Percentiles rank a stretch among this genome's conserved stretches.
Evolutionary conservation across 2,113 vertebrate genomes (phyloP).

Genomic region (Reinhardtius hippoglossoides): DNA sequence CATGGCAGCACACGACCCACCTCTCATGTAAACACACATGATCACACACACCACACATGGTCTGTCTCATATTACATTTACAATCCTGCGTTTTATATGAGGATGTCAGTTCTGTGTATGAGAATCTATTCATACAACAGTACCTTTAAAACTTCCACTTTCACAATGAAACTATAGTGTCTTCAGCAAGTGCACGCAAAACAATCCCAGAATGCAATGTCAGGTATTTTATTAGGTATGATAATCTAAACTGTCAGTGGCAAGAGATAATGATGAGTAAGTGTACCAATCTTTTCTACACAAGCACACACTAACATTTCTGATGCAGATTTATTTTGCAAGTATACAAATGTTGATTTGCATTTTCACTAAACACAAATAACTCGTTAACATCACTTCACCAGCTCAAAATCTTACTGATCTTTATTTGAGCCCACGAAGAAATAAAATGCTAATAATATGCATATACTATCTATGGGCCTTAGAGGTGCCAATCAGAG

Average conservation of each 20-base stretch:
- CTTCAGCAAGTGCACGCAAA: background rate
- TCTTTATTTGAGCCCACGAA: too few species aligned
- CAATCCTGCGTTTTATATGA: background rate
- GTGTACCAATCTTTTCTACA: too few species aligned
- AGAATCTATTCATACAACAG: too few species aligned
- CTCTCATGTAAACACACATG: conserved; percentile 31
- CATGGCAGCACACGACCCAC: background rate
- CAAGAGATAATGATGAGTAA: too few species aligned
- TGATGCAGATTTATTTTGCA: background rate
- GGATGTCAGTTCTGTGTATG: background rate
- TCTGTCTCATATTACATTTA: background rate
- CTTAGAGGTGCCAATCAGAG: too few species aligned
- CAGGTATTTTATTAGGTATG: background rate
- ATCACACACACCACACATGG: conserved; percentile 10
- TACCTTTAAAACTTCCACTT: too few species aligned
- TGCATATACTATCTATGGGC: too few species aligned
- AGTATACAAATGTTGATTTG: background rate
- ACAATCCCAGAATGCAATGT: background rate
- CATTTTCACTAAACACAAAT: background rate
- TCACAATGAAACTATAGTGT: background rate
- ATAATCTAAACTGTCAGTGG: background rate
- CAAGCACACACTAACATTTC: too few species aligned
- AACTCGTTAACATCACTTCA: background rate
- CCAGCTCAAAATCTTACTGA: too few species aligned
- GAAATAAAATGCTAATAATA: too few species aligned